Conservation (phyloP, 1,140 invertebrate genomes). For the Drosophila ohnishii region DNA sequence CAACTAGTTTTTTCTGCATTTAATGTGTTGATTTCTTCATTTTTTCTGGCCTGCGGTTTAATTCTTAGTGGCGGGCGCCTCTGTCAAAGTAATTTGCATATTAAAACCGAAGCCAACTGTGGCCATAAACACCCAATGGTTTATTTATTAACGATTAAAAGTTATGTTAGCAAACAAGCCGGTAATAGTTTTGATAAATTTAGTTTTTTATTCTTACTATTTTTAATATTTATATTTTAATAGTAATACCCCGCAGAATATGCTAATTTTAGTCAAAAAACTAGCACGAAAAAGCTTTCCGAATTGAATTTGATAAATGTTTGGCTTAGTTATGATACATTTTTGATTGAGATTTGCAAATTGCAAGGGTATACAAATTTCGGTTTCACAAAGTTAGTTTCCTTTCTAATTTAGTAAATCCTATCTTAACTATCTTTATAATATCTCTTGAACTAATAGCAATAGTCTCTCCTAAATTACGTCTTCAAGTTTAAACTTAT, state of each 20-base stretch:
- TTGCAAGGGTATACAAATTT: too few relatives aligned
- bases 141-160: slow-evolving; percentile 9
- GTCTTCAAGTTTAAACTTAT: not conserved
- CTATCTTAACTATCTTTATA: not conserved
- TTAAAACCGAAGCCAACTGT: slow-evolving; percentile 3
- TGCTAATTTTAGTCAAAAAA: too few relatives aligned
- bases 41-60: slow-evolving; percentile 23
- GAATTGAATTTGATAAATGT: too few relatives aligned
- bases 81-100: slow-evolving; percentile 24
- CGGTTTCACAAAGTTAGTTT: too few relatives aligned
- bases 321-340: too few relatives aligned
- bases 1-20: slow-evolving; percentile 57
- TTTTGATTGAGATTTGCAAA: too few relatives aligned
- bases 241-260: too few relatives aligned
- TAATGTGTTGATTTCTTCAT: slow-evolving; percentile 20
- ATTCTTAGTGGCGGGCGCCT: slow-evolving; percentile 25
- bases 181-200: not conserved
- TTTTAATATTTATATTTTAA: not conserved
- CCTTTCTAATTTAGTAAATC: too few relatives aligned
- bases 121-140: slow-evolving; percentile 7
- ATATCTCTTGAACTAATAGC: not conserved
- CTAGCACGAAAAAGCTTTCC: too few relatives aligned
- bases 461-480: not conserved
- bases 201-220: too few relatives aligned
- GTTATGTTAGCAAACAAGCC: not conserved